Evolutionary conservation across 92 coral and sea anemone species (phyloP), one percentile per base, ranked within the genome.

Genomic region (Muricea muricata): DNA sequence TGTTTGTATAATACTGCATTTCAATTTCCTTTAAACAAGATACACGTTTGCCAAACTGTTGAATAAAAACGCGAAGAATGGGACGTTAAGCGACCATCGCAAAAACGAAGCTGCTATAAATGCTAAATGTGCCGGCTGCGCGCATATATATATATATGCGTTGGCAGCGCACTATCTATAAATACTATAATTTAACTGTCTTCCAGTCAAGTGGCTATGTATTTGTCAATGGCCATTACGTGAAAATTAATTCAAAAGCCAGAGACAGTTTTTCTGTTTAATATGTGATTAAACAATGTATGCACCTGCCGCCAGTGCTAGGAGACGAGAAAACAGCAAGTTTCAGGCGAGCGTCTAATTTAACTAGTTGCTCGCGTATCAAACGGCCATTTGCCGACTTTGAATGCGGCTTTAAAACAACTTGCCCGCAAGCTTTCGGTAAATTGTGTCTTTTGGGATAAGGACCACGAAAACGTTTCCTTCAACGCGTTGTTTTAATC

Each of bases 271-370:
- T 33, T 28, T 58, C 83, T 61, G 32, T 32, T 76, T 56, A 78
- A 56, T 78, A 28, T 78, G 57, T 78, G 83, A 78, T 78, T 78
- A 78, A 78, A 78, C 83, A 78, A 78, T 76, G 42, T 30, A 18
- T 56, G 83, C 83, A 78, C 71, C 83, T 78, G 83, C 8, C 83
- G 25, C 12, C 52, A 29, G 40, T 34, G 70, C 83, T 78, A 32
- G 55, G 83, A 56, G 52, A 78, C 83, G 56, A 34, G 23, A 47
- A 57, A 50, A 75, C 65, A 75, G 40, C n/a, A n/a, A n/a, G n/a
- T n/a, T n/a, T n/a, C n/a, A n/a, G n/a, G n/a, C 35, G 15, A 47
- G 80, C 52, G 11, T 9, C 11, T 1, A n/a, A 23, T 20, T 21
- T 67, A 56, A 12, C 11, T 28, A 17, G 30, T 26, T 23, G 3